A percentile compares a stretch with the other conserved stretches of the same genome.
These are phyloP conservation scores for Clarias batrachus DNA, from an alignment of 2,113 vertebrate species.

Conservation along the genomic window DNA sequence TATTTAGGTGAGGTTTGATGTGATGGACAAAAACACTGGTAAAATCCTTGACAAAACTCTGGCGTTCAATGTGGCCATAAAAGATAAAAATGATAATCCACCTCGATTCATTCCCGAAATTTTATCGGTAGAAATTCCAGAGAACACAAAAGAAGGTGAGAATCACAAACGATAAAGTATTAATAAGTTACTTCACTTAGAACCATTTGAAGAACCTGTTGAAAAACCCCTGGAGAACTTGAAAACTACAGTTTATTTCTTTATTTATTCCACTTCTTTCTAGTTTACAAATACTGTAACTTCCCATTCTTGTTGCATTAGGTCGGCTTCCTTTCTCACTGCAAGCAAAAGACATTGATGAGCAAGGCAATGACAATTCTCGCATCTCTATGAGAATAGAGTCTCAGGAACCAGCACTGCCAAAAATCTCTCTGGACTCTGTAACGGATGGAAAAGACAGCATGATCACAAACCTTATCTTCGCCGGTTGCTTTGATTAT, in stretches of 20 bases:
- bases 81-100: conserved; percentile 78
- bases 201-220: neutral
- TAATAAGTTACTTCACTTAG: neutral
- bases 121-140: conserved; percentile 49
- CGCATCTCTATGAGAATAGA: conserved; percentile 62
- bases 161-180: neutral
- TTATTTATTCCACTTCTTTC: neutral
- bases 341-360: conserved; percentile 32
- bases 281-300: neutral
- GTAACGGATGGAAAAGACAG: neutral
- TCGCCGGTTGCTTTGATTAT: conserved; percentile 75
- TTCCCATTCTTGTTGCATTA: conserved; percentile 34
- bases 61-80: conserved; percentile 72
- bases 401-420: conserved; percentile 63
- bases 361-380: conserved; percentile 71
- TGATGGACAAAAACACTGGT: neutral
- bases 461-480: conserved; percentile 51
- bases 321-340: conserved; percentile 53
- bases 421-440: conserved; percentile 54
- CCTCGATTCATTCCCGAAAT: conserved; percentile 63
- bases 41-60: conserved; percentile 64
- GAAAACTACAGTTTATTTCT: neutral
- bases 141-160: conserved; percentile 60
- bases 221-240: neutral
- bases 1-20: conserved; percentile 74